These are phyloP conservation scores for Celastrina argiolus DNA, from an alignment of 2,888 invertebrate species.

Conservation along the genomic window DNA sequence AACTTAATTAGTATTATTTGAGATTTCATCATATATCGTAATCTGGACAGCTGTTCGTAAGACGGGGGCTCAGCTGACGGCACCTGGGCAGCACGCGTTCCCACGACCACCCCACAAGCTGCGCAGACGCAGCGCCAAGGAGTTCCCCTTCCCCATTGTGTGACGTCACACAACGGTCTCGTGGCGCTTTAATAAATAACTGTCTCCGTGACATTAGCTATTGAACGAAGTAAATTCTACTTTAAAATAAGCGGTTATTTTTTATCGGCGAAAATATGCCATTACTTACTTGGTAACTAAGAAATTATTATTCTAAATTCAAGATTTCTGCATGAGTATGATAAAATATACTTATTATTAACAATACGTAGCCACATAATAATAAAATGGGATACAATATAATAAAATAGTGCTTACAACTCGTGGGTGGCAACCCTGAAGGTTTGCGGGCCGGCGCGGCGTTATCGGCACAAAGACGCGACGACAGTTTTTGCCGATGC, in stretches of 20 bases:
- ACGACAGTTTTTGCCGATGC: conserved; percentile 51
- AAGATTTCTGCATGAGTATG: too few species aligned
- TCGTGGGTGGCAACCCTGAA: conserved; percentile 53
- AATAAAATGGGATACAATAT: background rate
- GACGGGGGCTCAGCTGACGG: conserved; percentile 50
- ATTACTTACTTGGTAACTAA: too few species aligned
- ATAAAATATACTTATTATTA: too few species aligned
- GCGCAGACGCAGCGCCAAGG: conserved; percentile 39
- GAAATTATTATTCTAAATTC: too few species aligned
- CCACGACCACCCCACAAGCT: conserved; percentile 61
- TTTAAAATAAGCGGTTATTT: background rate
- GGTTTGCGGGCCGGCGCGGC: conserved; percentile 56
- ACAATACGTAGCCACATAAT: too few species aligned
- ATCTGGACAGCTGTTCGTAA: conserved; percentile 48
- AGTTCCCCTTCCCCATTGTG: conserved; percentile 34
- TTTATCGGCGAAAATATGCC: too few species aligned
- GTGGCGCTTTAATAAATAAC: conserved; percentile 47
- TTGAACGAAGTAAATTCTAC: background rate
- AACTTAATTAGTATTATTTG: background rate
- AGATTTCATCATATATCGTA: conserved; percentile 33
- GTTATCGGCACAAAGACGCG: conserved; percentile 51
- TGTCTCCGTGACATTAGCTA: conserved; percentile 26
- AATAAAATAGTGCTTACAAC: background rate
- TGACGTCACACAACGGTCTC: conserved; percentile 54
- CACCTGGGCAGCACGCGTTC: conserved; percentile 70